A percentile compares a stretch with the other conserved stretches of the same genome.
Evolutionary conservation across 2,797 vertebrate genomes (phyloP).

Genomic region (Cirrhinus molitorella): DNA sequence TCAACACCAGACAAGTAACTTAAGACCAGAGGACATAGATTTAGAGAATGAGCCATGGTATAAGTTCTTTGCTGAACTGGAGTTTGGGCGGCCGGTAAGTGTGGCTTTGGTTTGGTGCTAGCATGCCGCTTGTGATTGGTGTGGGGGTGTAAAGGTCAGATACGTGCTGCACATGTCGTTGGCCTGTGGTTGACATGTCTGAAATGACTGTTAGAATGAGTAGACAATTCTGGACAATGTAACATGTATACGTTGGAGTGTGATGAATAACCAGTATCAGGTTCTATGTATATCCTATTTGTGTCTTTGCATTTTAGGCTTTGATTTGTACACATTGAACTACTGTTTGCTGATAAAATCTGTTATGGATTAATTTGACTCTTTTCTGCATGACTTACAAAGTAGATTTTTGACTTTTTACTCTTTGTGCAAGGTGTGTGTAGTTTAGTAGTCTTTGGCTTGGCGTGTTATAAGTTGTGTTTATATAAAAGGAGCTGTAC

Average conservation of each 20-base stretch:
- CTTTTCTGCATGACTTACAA: slow-evolving; percentile 46
- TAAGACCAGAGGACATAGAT: slow-evolving; percentile 89
- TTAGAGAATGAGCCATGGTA: slow-evolving; percentile 94
- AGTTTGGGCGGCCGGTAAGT: slow-evolving; percentile 93
- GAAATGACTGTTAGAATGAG: slow-evolving; percentile 53
- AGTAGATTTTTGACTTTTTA: background rate
- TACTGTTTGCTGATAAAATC: background rate
- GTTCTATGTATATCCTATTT: slow-evolving; percentile 43
- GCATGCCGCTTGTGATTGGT: slow-evolving; percentile 55
- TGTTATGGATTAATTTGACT: slow-evolving; percentile 23
- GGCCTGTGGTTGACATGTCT: slow-evolving; percentile 12
- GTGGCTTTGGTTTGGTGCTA: slow-evolving; percentile 70
- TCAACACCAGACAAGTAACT: slow-evolving; percentile 79
- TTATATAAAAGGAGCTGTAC: background rate
- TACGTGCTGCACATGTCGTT: slow-evolving; percentile 17
- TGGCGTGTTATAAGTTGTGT: background rate
- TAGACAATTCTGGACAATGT: slow-evolving; percentile 22
- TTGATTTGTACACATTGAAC: slow-evolving; percentile 22
- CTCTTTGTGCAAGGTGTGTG: slow-evolving; percentile 35
- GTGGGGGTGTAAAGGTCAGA: slow-evolving; percentile 50
- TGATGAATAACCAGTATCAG: slow-evolving; percentile 13
- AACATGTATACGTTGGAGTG: slow-evolving; percentile 7
- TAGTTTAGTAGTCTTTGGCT: slow-evolving; percentile 31
- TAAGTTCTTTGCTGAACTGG: slow-evolving; percentile 94
- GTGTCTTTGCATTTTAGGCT: slow-evolving; percentile 10